Base-by-base conservation (phyloP, 2,888 invertebrate genomes). In the Spilarctia lutea region DNA sequence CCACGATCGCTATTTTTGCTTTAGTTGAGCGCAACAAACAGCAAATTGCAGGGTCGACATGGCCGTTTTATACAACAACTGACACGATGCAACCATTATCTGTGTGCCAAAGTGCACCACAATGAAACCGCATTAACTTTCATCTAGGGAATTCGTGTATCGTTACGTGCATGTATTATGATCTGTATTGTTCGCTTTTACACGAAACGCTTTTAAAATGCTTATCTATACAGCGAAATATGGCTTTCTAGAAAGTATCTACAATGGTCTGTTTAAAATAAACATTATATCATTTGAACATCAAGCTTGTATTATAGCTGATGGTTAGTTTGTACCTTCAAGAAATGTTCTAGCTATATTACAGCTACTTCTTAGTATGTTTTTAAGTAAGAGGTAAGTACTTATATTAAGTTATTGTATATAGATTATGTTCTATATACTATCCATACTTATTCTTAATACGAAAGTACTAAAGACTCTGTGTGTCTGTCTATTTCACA, bases 41-140 rank as follows among this genome's bases (percentile, higher is more conserved):
- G 85, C 82, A 83, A 90, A 86, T 85, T 83, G 79, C 70, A 81
- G 82, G 77, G 85, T 79, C 80, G 81, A 79, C 75, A 78, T 75
- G 68, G 75, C 77, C 79, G 71, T 79, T 85, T 75, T 82, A 74
- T 77, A 75, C 79, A 78, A 77, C 76, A 75, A 75, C 83, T 81
- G 81, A 83, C 85, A 83, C 85, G 85, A 82, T 83, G 81, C 81
- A 80, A 75, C 80, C 80, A 80, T 87, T 85, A 86, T 86, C 81
- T 85, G 83, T 81, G 84, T 76, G 79, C 27, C 75, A 75, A 75
- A 79, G 74, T 69, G 85, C 76, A 76, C 83, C 80, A 83, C 78
- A 85, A 82, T 81, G 79, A 79, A 86, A 83, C 86, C 79, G 56
- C 82, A 80, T 85, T 85, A 77, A 81, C 80, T 79, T 80, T 76